These are phyloP conservation scores for Climacteris rufus DNA, from an alignment of 2,113 vertebrate species.

Conservation along the genomic window DNA sequence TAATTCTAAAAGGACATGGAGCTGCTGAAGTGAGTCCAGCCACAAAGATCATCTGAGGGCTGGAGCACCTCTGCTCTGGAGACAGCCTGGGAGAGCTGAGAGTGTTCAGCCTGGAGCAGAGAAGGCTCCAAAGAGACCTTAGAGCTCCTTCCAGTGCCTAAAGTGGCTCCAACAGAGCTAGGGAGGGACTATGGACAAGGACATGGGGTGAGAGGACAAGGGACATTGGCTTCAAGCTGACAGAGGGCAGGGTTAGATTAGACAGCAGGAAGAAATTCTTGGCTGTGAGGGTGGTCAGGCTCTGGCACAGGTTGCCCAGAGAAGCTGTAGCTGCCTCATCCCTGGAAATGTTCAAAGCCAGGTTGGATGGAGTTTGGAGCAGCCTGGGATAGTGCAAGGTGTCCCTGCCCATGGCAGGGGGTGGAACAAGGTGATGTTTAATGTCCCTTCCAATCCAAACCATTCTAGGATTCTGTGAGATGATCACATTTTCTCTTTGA, in stretches of 20 bases:
- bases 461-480: neutral
- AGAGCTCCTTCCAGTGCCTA: neutral
- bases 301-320: neutral
- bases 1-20: neutral
- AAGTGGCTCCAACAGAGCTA: neutral
- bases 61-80: neutral
- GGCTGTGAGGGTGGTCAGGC: accelerated
- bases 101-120: neutral
- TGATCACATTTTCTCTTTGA: neutral
- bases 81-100: neutral
- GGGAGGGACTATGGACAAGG: neutral
- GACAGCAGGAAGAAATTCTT: neutral
- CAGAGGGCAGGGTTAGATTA: neutral
- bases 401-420: neutral
- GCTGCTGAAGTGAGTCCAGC: neutral
- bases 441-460: neutral
- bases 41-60: neutral
- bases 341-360: neutral
- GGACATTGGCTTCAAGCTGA: neutral
- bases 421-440: neutral
- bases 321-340: neutral
- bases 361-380: accelerated
- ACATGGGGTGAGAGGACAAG: neutral
- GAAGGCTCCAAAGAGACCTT: neutral
- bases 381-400: neutral